These are phyloP conservation scores for Heliconius erato DNA, from an alignment of 2,888 invertebrate species.

Conservation along the genomic window DNA sequence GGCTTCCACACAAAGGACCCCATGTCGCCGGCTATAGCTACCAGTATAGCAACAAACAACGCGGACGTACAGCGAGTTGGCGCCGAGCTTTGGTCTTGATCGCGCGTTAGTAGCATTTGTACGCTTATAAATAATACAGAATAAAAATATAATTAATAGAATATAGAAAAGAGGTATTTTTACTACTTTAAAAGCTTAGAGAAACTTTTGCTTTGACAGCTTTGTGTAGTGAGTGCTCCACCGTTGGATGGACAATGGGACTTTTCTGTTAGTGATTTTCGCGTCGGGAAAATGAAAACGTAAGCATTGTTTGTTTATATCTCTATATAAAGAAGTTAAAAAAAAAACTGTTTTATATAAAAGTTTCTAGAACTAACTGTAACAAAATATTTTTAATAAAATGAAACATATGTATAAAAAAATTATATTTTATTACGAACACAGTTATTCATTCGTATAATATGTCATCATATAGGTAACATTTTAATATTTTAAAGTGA, in stretches of 20 bases:
- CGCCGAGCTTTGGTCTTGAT: conserved; percentile 79
- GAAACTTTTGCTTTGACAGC: conserved; percentile 44
- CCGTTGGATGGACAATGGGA: conserved; percentile 71
- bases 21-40: conserved; percentile 72
- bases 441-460: not conserved
- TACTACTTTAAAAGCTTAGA: conserved; percentile 44
- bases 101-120: conserved; percentile 78
- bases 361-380: not conserved
- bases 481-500: conserved; percentile 25
- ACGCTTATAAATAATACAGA: conserved; percentile 57
- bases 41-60: conserved; percentile 58
- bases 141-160: conserved; percentile 48
- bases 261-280: conserved; percentile 75
- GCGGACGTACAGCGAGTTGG: conserved; percentile 76
- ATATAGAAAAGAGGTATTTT: not conserved
- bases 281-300: conserved; percentile 81
- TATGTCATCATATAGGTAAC: not conserved
- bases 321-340: conserved; percentile 44
- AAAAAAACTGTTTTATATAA: conserved; percentile 14
- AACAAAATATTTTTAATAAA: no score
- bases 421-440: not conserved
- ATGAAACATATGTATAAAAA: no score
- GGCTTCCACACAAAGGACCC: conserved; percentile 77
- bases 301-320: conserved; percentile 72
- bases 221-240: conserved; percentile 64